phyloP scores from a whole-genome alignment of 2,113 vertebrate genomes.

The Climacteris rufus region DNA sequence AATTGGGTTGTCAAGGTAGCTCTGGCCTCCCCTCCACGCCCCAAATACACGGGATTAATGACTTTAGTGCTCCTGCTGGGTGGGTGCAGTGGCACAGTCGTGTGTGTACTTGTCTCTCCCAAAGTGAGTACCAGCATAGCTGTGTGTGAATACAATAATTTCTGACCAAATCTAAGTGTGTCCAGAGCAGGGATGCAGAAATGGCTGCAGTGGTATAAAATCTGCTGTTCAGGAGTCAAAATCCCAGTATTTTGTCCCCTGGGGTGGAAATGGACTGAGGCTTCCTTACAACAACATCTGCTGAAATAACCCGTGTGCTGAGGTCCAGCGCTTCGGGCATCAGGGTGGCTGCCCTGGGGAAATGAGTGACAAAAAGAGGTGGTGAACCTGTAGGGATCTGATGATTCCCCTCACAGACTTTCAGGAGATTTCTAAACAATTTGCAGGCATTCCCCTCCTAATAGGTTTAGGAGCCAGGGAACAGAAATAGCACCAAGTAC shows the following conservation, averaged over 20 bases:
- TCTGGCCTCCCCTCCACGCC: not conserved
- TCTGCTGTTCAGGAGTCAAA: not conserved
- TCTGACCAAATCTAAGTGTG: not conserved
- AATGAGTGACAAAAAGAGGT: not conserved
- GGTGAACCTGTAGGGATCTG: not conserved
- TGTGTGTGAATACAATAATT: accelerated
- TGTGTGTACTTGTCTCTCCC: not conserved
- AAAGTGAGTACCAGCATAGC: accelerated
- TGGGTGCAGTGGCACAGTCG: not conserved
- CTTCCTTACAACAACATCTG: accelerated
- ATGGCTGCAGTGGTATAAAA: not conserved
- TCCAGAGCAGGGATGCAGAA: not conserved
- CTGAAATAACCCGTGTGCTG: not conserved
- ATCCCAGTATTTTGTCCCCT: not conserved
- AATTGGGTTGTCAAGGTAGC: not conserved
- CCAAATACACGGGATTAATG: not conserved
- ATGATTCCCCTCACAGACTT: not conserved
- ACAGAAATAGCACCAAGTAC: slow-evolving; percentile 7
- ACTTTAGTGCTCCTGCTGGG: not conserved
- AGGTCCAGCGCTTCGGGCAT: not conserved
- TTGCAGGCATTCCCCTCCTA: not conserved
- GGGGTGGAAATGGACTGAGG: accelerated
- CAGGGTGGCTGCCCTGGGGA: not conserved
- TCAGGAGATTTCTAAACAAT: not conserved
- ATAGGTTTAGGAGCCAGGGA: not conserved